A percentile compares a stretch with the other conserved stretches of the same genome.
These are phyloP conservation scores for Pseudorhiza aurosa DNA, from an alignment of 30 jellyfish, hydroid and myxozoan species.

Conservation along the genomic window DNA sequence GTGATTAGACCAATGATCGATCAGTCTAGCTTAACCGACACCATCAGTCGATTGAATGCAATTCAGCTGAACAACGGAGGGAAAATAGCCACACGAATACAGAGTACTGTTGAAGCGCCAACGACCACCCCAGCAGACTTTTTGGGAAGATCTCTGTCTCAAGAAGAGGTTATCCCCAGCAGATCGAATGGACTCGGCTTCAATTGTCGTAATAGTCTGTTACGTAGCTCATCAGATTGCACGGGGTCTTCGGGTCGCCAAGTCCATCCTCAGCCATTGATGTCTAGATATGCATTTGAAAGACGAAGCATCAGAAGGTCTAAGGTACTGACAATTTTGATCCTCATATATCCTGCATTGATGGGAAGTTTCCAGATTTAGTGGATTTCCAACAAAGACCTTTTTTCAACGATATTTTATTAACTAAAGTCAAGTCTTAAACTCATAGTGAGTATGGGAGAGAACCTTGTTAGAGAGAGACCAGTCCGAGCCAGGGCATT, in stretches of 20 bases:
- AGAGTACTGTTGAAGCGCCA: not conserved
- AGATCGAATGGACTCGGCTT: constrained; percentile 26
- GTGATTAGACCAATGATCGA: constrained; percentile 2
- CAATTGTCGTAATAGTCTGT: constrained; percentile 46
- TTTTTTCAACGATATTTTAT: too few relatives aligned
- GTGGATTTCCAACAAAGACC: too few relatives aligned
- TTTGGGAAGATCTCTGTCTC: constrained; percentile 61
- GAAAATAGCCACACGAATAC: not conserved
- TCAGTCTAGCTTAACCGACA: constrained; percentile 18
- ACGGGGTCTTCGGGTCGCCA: constrained; percentile 75
- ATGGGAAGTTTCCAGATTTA: too few relatives aligned
- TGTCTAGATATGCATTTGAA: constrained; percentile 76
- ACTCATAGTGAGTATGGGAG: too few relatives aligned
- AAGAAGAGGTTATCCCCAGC: constrained; percentile 48
- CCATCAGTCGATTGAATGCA: constrained; percentile 18
- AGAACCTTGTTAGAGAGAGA: too few relatives aligned
- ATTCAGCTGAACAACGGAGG: not conserved
- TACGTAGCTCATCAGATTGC: constrained; percentile 95
- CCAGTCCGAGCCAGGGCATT: too few relatives aligned
- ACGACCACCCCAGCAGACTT: not conserved
- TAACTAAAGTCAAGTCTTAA: too few relatives aligned
- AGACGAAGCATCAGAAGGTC: constrained; percentile 74
- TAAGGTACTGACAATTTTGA: too few relatives aligned
- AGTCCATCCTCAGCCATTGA: constrained; percentile 49
- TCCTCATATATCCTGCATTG: too few relatives aligned